Conservation (phyloP, 2,888 invertebrate species). For the Hydrotaea cyrtoneurina region DNA sequence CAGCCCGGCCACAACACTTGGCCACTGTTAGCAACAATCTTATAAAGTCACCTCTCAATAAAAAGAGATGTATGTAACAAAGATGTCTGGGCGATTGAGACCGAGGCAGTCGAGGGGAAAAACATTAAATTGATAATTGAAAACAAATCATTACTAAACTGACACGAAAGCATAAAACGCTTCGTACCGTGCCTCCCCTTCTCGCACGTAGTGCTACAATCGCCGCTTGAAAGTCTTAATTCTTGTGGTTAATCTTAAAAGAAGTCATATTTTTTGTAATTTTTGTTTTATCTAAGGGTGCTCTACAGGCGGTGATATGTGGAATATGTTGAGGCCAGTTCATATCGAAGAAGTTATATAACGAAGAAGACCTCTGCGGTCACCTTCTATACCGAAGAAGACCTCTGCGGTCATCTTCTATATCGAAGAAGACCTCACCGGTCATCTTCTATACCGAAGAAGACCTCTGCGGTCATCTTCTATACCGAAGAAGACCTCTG, state of each 20-base stretch:
- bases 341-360: too few relatives aligned
- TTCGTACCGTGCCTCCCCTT: background rate
- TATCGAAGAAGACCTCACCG: background rate
- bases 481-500: background rate
- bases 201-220: background rate
- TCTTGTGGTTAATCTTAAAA: constrained; percentile 21
- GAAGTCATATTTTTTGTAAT: constrained; percentile 23
- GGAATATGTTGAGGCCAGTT: background rate
- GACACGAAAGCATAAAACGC: constrained; percentile 46
- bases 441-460: background rate
- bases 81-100: background rate
- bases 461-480: background rate
- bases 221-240: background rate
- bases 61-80: constrained; percentile 14
- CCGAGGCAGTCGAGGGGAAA: background rate
- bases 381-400: too few relatives aligned
- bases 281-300: background rate
- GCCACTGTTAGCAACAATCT: constrained; percentile 22
- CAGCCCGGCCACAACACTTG: background rate
- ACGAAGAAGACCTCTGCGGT: too few relatives aligned
- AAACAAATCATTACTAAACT: constrained; percentile 60
- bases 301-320: background rate
- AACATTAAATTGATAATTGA: constrained; percentile 50
- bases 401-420: background rate
- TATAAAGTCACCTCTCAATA: constrained; percentile 22